A percentile compares a stretch with the other conserved stretches of the same genome.
phyloP scores from a whole-genome alignment of 2,797 vertebrate genomes.

The Pempheris klunzingeri region DNA sequence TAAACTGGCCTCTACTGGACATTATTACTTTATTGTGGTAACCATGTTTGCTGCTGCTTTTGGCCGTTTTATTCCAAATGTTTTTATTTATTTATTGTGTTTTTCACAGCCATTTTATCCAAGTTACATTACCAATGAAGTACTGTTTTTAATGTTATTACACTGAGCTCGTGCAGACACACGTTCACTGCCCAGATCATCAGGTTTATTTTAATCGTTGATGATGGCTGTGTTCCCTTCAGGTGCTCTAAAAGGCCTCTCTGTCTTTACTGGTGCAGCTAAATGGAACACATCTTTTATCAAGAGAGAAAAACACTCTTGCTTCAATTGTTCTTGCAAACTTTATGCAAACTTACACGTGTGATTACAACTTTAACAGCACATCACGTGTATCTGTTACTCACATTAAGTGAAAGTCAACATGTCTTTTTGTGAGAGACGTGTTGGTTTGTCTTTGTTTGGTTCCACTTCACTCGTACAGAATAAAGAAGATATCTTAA shows the following conservation, averaged over 20 bases:
- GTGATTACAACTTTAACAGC: neutral
- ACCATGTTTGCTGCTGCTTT: slow-evolving; percentile 1
- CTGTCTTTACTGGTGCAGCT: neutral
- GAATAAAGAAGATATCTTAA: slow-evolving; percentile 46
- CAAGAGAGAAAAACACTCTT: neutral
- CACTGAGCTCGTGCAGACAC: neutral
- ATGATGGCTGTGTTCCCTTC: neutral
- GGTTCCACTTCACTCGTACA: slow-evolving; percentile 29
- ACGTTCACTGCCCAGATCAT: neutral
- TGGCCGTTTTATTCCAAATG: neutral
- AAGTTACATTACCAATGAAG: slow-evolving; percentile 15
- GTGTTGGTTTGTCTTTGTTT: neutral
- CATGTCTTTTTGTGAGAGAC: neutral
- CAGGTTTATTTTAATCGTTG: neutral
- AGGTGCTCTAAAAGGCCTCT: neutral
- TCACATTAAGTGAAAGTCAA: neutral
- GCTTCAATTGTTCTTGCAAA: neutral
- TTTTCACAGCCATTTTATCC: slow-evolving; percentile 37
- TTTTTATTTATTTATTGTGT: slow-evolving; percentile 46
- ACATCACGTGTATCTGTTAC: no score
- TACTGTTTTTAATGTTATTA: neutral
- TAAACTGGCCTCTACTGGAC: neutral
- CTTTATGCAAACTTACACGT: neutral
- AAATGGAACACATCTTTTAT: neutral
- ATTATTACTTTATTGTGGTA: neutral